Evolutionary conservation across 1,140 invertebrate species (phyloP), one percentile per base, ranked within the genome.

Genomic region (Olivierus martensii): DNA sequence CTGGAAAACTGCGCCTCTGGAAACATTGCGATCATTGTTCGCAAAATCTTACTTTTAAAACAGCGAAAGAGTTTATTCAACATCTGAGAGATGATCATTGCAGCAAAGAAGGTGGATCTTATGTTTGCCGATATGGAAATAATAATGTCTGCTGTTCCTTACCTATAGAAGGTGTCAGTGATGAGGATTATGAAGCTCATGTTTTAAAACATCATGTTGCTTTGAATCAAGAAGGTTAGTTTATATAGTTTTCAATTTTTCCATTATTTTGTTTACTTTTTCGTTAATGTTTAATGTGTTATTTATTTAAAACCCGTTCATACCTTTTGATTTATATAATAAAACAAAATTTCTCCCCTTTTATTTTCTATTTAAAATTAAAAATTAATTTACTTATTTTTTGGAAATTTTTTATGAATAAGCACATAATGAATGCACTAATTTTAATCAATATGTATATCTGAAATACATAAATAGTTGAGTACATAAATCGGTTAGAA

Each of bases 141-240:
- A 91, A 92, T 71, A 79, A 77, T 15, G 83, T 92, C 10, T 93
- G 88, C 66, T 79, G 80, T 28, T 84, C 83, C 46, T 69, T 92
- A 53, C 87, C 88, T 3, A 71, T 90, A 63, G 87, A 91, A 69
- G 87, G 88, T 57, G 84, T 92, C 49, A 83, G 80, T 59, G 86
- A 88, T 70, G 77, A 80, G 44, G 87, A 91, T 69, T 92, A 92
- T 67, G 79, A 90, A 73, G 80, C 80, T 56, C 88, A 92, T 66
- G 80, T 91, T 43, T 75, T 77, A 47, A 81, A 82, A 63, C 82
- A 88, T 67, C 87, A 89, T 65, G 75, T 79, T 7, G 28, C 28
- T 6, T 9, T 28, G 4, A 28, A 37, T 17, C 15, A 45, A n/a
- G 34, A 14, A 10, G 22, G n/a, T 18, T 17, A 22, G 11, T 19